phyloP scores from a whole-genome alignment of 2,797 vertebrate genomes.

The Myotis vivesi region DNA sequence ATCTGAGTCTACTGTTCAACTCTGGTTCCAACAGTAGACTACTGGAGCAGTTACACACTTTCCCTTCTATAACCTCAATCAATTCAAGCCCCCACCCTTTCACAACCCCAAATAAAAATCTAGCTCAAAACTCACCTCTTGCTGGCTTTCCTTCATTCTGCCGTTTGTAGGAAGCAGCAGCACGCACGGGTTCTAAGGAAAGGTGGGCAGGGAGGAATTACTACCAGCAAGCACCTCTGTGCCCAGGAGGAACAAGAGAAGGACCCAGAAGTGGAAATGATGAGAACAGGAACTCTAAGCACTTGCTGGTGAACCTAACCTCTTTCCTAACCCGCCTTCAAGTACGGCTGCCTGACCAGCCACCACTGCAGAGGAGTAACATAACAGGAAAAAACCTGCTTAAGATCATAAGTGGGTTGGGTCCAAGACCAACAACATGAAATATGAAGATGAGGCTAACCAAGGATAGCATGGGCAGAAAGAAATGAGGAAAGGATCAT shows the following conservation, averaged over 20 bases:
- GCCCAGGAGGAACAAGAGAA: slow-evolving; percentile 48
- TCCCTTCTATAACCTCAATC: neutral
- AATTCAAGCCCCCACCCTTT: slow-evolving; percentile 50
- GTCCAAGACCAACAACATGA: neutral
- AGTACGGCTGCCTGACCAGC: neutral
- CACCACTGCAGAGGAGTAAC: neutral
- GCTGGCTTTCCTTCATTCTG: slow-evolving; percentile 76
- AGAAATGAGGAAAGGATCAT: neutral
- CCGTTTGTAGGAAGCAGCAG: slow-evolving; percentile 75
- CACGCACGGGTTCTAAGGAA: slow-evolving; percentile 74
- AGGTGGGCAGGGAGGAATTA: slow-evolving; percentile 78
- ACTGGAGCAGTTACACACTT: neutral
- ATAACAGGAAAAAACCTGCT: neutral
- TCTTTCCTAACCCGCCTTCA: neutral
- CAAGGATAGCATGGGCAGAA: neutral
- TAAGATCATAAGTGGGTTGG: neutral
- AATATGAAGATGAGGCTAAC: neutral
- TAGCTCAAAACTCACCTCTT: slow-evolving; percentile 78
- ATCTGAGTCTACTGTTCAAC: neutral
- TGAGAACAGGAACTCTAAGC: slow-evolving; percentile 27
- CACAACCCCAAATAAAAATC: slow-evolving; percentile 66
- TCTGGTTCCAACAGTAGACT: neutral
- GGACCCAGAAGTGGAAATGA: slow-evolving; percentile 38
- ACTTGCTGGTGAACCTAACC: neutral
- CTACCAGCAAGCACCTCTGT: slow-evolving; percentile 65